A percentile compares a stretch with the other conserved stretches of the same genome.
Evolutionary conservation across 2,888 invertebrate species (phyloP).

Genomic region (Tachina lurida): DNA sequence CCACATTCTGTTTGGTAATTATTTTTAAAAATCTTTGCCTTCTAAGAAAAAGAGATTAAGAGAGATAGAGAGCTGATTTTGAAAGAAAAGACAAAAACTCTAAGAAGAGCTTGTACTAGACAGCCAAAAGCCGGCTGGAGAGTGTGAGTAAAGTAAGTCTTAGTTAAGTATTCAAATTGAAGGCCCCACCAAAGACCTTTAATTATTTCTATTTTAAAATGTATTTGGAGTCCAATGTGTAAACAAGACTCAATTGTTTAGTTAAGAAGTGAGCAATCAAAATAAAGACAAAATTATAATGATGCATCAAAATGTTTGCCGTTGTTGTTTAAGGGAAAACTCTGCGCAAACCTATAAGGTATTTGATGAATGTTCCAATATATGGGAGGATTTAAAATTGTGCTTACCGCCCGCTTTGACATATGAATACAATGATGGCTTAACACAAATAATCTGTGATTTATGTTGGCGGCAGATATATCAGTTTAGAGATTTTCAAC

Average conservation of each 20-base stretch:
- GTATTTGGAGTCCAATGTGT: constrained; percentile 28
- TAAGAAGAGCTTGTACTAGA: background rate
- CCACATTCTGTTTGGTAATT: background rate
- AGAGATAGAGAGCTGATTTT: background rate
- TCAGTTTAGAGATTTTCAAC: constrained; percentile 76
- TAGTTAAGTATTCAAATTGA: background rate
- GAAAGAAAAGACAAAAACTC: background rate
- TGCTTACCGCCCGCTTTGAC: constrained; percentile 73
- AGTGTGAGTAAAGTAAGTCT: constrained; percentile 23
- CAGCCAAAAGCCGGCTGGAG: background rate
- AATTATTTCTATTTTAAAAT: constrained; percentile 56
- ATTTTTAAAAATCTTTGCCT: background rate
- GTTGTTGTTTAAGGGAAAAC: constrained; percentile 78
- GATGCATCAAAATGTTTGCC: constrained; percentile 76
- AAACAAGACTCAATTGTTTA: constrained; percentile 31
- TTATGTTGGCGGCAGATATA: constrained; percentile 75
- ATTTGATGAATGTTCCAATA: constrained; percentile 68
- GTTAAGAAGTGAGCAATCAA: background rate
- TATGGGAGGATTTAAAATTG: constrained; percentile 73
- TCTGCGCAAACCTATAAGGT: constrained; percentile 75
- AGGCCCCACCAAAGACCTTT: constrained; percentile 34
- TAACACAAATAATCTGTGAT: constrained; percentile 77
- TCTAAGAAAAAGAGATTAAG: no score
- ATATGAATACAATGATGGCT: constrained; percentile 74
- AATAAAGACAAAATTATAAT: constrained; percentile 10